Conservation (phyloP, 92 coral and sea anemone species). For the Phenganax marumi region DNA sequence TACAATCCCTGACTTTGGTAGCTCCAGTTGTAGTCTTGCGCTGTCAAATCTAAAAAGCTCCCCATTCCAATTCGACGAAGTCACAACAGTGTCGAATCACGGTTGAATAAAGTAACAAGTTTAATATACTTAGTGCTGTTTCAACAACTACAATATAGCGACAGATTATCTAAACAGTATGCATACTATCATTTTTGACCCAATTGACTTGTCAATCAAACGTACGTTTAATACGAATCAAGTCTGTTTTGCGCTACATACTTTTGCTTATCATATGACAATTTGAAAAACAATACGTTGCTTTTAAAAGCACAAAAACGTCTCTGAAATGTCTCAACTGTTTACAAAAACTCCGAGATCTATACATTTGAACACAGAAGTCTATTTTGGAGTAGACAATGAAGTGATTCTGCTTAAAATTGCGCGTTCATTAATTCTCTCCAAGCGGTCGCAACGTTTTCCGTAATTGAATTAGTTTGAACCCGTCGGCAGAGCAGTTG, state of each 20-base stretch:
- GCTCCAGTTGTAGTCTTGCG: too few species aligned
- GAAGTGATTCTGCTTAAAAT: neutral
- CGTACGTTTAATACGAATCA: neutral
- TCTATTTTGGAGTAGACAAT: conserved; percentile 7
- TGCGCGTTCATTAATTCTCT: conserved; percentile 13
- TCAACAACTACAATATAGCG: neutral
- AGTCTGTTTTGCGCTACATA: neutral
- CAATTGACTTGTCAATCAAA: conserved; percentile 17
- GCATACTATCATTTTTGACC: neutral
- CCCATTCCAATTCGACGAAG: neutral
- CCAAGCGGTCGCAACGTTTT: neutral
- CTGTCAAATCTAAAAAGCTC: neutral
- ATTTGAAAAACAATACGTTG: neutral
- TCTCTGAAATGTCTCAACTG: neutral
- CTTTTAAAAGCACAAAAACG: neutral
- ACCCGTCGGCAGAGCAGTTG: neutral
- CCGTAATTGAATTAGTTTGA: conserved; percentile 15
- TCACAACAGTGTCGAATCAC: neutral
- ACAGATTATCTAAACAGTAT: neutral
- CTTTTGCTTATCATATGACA: neutral
- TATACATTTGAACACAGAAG: neutral
- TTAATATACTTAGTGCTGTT: conserved; percentile 3
- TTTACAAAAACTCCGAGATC: neutral
- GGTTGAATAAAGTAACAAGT: neutral
- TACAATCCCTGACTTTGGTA: too few species aligned